phyloP scores from a whole-genome alignment of 2,888 invertebrate species.

The Lottia scabra region DNA sequence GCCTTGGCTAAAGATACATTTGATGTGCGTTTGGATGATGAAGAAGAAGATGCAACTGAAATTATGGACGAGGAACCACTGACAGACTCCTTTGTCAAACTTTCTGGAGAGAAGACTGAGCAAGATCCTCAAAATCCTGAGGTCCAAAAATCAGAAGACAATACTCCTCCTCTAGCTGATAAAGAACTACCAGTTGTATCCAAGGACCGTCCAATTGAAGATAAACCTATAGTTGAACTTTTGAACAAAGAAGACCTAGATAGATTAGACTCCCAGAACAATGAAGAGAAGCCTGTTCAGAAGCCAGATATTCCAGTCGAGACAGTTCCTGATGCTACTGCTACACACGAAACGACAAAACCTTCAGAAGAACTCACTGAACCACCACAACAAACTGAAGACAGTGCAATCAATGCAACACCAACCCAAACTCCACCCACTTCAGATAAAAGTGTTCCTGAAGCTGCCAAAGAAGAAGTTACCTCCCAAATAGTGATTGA shows the following conservation, averaged over 20 bases:
- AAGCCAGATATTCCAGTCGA: neutral
- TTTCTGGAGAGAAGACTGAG: conserved; percentile 9
- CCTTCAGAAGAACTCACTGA: neutral
- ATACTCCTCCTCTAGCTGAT: no score
- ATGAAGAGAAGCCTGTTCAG: no score
- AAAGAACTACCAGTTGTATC: no score
- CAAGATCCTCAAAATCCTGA: conserved; percentile 2
- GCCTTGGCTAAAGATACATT: neutral
- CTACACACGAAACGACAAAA: neutral
- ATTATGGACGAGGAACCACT: neutral
- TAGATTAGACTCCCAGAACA: no score
- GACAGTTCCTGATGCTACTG: neutral
- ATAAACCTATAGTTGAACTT: no score
- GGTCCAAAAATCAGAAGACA: no score
- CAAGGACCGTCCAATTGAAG: no score
- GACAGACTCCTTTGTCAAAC: no score
- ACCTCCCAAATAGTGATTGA: conserved; percentile 14
- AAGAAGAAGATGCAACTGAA: conserved; percentile 5
- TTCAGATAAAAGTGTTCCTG: no score
- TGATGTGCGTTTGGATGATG: neutral
- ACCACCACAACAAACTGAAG: neutral
- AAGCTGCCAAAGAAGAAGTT: neutral
- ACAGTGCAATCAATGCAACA: neutral
- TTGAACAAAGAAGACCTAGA: no score
- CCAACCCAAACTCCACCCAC: neutral